Percentiles rank a stretch among this genome's conserved stretches.
These are phyloP conservation scores for Eupithecia exiguata DNA, from an alignment of 2,888 invertebrate genomes.

Conservation along the genomic window DNA sequence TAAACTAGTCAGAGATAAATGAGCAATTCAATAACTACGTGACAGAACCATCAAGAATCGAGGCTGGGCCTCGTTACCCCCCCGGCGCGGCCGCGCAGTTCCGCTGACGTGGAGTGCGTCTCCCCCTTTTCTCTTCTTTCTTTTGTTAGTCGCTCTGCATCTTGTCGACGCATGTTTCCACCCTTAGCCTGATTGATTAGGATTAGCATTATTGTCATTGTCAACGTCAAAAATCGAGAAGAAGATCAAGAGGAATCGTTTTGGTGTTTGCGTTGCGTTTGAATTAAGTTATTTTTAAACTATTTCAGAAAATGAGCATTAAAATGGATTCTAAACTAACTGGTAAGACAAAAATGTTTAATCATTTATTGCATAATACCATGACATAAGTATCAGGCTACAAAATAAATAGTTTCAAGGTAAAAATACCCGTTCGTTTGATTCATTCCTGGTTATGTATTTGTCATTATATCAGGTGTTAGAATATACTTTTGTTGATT, in stretches of 20 bases:
- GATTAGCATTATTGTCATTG: too few species aligned
- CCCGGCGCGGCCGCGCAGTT: too few species aligned
- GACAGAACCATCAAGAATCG: too few species aligned
- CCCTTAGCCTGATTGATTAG: too few species aligned
- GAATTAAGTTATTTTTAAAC: constrained; percentile 48
- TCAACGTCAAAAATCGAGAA: background rate
- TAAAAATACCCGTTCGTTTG: background rate
- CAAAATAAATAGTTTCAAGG: constrained; percentile 14
- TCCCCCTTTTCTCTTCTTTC: too few species aligned
- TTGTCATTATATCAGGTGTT: background rate
- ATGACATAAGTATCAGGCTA: background rate
- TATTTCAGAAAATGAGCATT: constrained; percentile 47
- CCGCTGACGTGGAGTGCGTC: too few species aligned
- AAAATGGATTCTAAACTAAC: constrained; percentile 73
- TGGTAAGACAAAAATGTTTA: constrained; percentile 53
- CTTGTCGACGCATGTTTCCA: too few species aligned
- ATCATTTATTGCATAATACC: background rate
- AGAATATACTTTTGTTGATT: background rate
- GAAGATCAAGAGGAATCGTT: background rate
- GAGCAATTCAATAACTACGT: too few species aligned
- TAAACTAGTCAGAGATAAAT: too few species aligned
- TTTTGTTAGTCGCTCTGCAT: too few species aligned
- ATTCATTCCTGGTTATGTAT: background rate
- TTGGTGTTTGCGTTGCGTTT: constrained; percentile 32
- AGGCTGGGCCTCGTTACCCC: too few species aligned